These are phyloP conservation scores for Erinaceus europaeus DNA, from an alignment of 2,113 vertebrate genomes.

Conservation along the genomic window DNA sequence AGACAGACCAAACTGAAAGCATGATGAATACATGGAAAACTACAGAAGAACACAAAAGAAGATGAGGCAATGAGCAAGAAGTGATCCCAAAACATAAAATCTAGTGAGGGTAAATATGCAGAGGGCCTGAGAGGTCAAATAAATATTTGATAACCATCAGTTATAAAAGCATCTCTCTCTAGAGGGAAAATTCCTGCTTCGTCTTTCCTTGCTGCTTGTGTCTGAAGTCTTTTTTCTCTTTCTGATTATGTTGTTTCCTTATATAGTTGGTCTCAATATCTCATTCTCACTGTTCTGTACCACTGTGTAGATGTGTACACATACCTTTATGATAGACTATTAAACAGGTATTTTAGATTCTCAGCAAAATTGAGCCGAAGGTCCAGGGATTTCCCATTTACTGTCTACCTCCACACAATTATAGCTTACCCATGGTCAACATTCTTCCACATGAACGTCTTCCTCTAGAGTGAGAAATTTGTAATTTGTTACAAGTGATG, in stretches of 20 bases:
- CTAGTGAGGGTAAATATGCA: not conserved
- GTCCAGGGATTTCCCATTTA: not conserved
- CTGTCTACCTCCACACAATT: fast-evolving
- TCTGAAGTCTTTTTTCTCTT: not conserved
- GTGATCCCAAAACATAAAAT: not conserved
- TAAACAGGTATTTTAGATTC: not conserved
- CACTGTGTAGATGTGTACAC: not conserved
- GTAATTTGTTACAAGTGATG: not conserved
- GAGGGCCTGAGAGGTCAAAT: not conserved
- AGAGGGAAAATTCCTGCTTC: not conserved
- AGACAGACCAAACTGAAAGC: slow-evolving; percentile 17
- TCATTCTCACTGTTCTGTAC: not conserved
- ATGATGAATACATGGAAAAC: slow-evolving; percentile 39
- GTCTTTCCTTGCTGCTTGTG: not conserved
- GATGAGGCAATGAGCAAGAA: not conserved
- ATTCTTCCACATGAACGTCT: not conserved
- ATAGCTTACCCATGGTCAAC: not conserved
- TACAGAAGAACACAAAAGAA: slow-evolving; percentile 8
- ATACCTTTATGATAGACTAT: not conserved
- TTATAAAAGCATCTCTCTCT: not conserved
- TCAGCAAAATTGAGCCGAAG: not conserved
- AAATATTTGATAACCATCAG: slow-evolving; percentile 26
- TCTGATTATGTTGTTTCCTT: slow-evolving; percentile 24
- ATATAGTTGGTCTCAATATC: not conserved
- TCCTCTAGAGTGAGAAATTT: not conserved